These are phyloP conservation scores for Andrena haemorrhoa DNA, from an alignment of 2,888 invertebrate species.

Conservation along the genomic window DNA sequence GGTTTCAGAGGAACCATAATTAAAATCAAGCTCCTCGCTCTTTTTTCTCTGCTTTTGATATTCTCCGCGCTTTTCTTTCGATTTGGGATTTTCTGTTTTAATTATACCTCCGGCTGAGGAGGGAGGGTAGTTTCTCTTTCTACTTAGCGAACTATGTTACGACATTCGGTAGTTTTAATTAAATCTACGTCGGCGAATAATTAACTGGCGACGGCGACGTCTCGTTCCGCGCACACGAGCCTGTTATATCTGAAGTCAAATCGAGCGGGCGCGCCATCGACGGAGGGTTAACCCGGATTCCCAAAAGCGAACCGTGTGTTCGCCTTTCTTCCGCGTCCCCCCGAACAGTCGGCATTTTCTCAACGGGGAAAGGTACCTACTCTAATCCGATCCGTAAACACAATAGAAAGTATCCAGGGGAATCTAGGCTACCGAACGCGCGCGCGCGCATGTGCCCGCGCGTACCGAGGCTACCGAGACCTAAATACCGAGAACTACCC, in stretches of 20 bases:
- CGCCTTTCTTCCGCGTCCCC: slow-evolving; percentile 20
- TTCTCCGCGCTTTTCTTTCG: slow-evolving; percentile 27
- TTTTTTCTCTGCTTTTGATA: neutral
- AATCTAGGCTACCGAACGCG: slow-evolving; percentile 77
- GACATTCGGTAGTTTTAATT: slow-evolving; percentile 8
- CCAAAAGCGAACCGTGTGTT: slow-evolving; percentile 42
- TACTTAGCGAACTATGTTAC: slow-evolving; percentile 1
- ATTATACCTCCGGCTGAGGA: slow-evolving; percentile 25
- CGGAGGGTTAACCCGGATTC: slow-evolving; percentile 48
- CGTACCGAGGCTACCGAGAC: slow-evolving; percentile 71
- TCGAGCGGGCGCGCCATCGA: slow-evolving; percentile 15
- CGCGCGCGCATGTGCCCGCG: slow-evolving; percentile 14
- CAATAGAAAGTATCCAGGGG: slow-evolving; percentile 80
- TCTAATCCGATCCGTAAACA: slow-evolving; percentile 78
- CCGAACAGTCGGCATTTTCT: slow-evolving; percentile 57
- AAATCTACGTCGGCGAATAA: slow-evolving; percentile 19
- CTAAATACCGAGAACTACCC: slow-evolving; percentile 73
- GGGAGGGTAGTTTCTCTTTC: neutral
- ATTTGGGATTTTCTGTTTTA: slow-evolving; percentile 47
- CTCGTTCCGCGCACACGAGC: slow-evolving; percentile 12
- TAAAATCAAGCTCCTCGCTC: slow-evolving; percentile 44
- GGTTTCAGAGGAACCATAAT: slow-evolving; percentile 48
- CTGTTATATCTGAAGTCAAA: slow-evolving; percentile 13
- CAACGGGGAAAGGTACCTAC: slow-evolving; percentile 74
- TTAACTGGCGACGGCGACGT: slow-evolving; percentile 14